phyloP scores from a whole-genome alignment of 2,113 vertebrate genomes.

The Hypocryptadius cinnamomeus region DNA sequence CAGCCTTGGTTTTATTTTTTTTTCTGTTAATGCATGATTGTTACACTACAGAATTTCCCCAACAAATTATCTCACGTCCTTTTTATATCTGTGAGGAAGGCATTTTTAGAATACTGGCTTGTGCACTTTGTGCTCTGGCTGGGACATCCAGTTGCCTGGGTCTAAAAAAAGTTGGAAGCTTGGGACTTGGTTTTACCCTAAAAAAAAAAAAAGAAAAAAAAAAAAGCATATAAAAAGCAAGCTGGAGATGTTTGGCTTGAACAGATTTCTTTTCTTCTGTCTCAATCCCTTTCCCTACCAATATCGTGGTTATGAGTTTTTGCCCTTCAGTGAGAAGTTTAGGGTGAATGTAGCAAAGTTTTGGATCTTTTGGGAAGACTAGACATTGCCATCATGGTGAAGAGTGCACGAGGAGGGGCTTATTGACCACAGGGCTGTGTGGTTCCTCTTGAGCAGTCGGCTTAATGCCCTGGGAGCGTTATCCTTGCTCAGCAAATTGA shows the following conservation, averaged over 20 bases:
- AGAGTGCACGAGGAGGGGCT: neutral
- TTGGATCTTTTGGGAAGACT: neutral
- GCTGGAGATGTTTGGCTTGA: neutral
- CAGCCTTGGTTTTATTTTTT: neutral
- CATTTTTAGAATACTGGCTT: constrained; percentile 52
- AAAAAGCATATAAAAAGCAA: neutral
- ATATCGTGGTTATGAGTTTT: neutral
- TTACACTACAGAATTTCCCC: constrained; percentile 40
- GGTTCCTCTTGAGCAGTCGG: neutral
- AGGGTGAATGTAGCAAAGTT: neutral
- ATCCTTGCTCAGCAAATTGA: neutral
- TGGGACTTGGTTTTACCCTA: neutral
- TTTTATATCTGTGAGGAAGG: constrained; percentile 49
- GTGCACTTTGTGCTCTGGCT: neutral
- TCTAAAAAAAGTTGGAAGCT: constrained; percentile 60
- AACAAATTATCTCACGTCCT: constrained; percentile 42
- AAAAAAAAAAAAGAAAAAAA: neutral
- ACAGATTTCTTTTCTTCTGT: neutral
- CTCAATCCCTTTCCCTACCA: neutral
- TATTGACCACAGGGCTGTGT: neutral
- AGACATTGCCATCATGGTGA: neutral
- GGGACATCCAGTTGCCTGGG: neutral
- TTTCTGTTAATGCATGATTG: constrained; percentile 41
- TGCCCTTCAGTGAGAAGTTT: neutral
- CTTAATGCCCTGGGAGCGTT: neutral